Base-by-base conservation (phyloP, 2,888 invertebrate genomes). In the Rotaria socialis region DNA sequence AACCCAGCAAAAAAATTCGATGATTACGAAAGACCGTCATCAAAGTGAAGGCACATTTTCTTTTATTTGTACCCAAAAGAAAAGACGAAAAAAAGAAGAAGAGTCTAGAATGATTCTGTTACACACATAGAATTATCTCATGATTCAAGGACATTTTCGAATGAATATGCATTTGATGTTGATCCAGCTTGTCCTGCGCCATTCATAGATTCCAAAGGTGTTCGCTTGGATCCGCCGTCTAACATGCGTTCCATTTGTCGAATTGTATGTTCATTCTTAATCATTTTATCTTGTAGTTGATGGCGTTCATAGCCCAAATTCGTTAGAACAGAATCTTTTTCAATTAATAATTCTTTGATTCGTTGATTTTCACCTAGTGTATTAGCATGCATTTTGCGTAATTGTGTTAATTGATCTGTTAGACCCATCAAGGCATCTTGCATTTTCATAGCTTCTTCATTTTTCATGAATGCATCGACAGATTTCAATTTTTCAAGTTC, bases 361-460 rank as follows among this genome's bases (percentile, higher is more conserved):
- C 85, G 85, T 52, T 86, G 86, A 75, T 86, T 86, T 85, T 86
- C 86, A 47, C 56, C 58, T 16, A 86, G 50, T 27, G 85, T 85
- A 85, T 86, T 86, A 10, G 85, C 56, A 75, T 86, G 86, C 41
- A 67, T 86, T 75, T 86, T 86, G 24, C 86, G 74, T 74, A 86
- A 56, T 58, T 85, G 85, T 74, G 85, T 86, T 50, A 86, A 52
- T 55, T 86, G 85, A 85, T 86, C 85, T 10, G 86, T 86, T 50
- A 86, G 56, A 41, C 86, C 86, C 55, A 86, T 86, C 7, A 86
- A 60, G 24, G 86, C 86, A 43, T 86, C 86, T n/a, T 86, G 85
- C 86, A 86, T 86, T 86, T 86, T 86, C n/a, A 86, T 86, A n/a
- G 86, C 85, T 75, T 86, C 86, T 80, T 86, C 86, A 52, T 86